Evolutionary conservation across 2,113 vertebrate species (phyloP).

Genomic region (Hippocampus mohnikei): DNA sequence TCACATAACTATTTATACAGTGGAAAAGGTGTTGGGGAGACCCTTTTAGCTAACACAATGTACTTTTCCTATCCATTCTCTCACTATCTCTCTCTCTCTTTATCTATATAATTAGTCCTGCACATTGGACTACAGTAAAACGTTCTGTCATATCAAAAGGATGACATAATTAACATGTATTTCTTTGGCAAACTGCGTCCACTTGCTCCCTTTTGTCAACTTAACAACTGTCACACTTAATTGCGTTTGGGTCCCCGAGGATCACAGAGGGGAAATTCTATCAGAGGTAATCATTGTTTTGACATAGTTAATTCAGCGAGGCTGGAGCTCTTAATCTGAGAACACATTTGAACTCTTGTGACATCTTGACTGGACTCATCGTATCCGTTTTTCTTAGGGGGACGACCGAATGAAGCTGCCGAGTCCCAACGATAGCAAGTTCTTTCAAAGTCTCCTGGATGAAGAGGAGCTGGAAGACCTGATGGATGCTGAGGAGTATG

Average conservation of each 20-base stretch:
- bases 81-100: too few relatives aligned
- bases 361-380: not conserved
- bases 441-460: conserved; percentile 95
- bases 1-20: not conserved
- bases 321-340: not conserved
- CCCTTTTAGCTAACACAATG: too few relatives aligned
- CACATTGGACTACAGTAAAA: not conserved
- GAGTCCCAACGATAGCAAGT: conserved; percentile 95
- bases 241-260: not conserved
- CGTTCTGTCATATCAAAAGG: not conserved
- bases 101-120: too few relatives aligned
- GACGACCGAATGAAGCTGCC: conserved; percentile 98
- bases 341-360: not conserved
- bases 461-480: conserved; percentile 96
- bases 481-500: conserved; percentile 98
- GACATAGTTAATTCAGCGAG: not conserved
- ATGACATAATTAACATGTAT: not conserved
- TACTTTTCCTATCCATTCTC: too few relatives aligned
- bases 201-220: not conserved
- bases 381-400: conserved; percentile 71
- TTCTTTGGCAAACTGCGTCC: not conserved
- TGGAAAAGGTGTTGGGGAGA: too few relatives aligned
- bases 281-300: not conserved
- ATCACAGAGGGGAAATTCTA: not conserved
- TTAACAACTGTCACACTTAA: not conserved